Percentiles rank a stretch among this genome's conserved stretches.
These are phyloP conservation scores for Aplocera efformata DNA, from an alignment of 2,888 invertebrate species.

Conservation along the genomic window DNA sequence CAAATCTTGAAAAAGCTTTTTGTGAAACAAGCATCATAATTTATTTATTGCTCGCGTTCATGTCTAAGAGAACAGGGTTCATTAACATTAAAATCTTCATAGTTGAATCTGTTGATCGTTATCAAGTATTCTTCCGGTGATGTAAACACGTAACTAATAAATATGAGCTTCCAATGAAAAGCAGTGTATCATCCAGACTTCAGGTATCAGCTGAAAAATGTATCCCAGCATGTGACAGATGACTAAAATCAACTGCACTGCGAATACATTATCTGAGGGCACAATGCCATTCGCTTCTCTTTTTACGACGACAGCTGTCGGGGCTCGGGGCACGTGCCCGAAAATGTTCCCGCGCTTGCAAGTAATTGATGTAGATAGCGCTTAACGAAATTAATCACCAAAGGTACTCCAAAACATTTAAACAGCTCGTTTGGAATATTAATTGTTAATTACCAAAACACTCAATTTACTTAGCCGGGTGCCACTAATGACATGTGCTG, in stretches of 20 bases:
- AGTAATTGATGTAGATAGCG: constrained; percentile 35
- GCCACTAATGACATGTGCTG: constrained; percentile 42
- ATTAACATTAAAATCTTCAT: no score
- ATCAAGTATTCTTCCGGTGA: no score
- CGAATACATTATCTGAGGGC: constrained; percentile 47
- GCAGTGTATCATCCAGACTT: no score
- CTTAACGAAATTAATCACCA: constrained; percentile 46
- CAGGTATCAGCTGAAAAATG: no score
- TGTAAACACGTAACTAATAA: no score
- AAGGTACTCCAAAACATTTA: constrained; percentile 46
- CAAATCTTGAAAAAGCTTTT: constrained; percentile 23
- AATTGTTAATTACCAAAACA: constrained; percentile 58
- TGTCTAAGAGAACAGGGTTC: constrained; percentile 21
- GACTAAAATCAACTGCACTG: constrained; percentile 51
- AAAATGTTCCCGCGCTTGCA: constrained; percentile 31
- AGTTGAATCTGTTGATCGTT: no score
- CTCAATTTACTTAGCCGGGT: constrained; percentile 42
- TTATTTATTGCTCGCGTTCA: constrained; percentile 26
- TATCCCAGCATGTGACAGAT: no score
- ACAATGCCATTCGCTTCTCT: constrained; percentile 47
- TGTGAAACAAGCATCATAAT: background rate
- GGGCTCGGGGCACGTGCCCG: constrained; percentile 42
- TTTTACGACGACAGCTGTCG: constrained; percentile 61
- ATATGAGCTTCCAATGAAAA: no score
- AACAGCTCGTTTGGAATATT: constrained; percentile 53